Conservation (phyloP, 2,888 invertebrate genomes). For the Ommatoiulus sabulosus region DNA sequence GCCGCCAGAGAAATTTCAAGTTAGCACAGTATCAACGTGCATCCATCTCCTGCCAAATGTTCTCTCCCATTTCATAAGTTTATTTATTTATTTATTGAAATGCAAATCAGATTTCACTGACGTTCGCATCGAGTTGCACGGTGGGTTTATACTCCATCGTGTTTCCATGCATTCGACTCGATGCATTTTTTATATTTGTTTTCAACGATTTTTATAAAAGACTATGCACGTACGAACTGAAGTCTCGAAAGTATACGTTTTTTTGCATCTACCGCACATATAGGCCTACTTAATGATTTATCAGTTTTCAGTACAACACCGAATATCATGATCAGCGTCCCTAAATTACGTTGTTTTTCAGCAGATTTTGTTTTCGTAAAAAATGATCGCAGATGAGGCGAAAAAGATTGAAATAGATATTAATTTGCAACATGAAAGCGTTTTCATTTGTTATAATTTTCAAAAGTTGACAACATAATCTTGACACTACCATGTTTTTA, state of each 20-base stretch:
- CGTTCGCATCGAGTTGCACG: not conserved
- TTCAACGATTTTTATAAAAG: not conserved
- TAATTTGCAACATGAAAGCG: too few relatives aligned
- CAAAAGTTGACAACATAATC: too few relatives aligned
- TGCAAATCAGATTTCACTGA: conserved; percentile 21
- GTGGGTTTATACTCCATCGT: not conserved
- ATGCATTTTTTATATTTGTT: not conserved
- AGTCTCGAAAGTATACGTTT: not conserved
- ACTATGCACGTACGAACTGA: not conserved
- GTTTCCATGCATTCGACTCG: not conserved
- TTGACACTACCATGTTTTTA: too few relatives aligned
- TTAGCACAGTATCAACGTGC: not conserved
- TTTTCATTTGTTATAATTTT: too few relatives aligned
- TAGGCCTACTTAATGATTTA: not conserved
- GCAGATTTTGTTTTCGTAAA: too few relatives aligned
- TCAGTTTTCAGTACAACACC: not conserved
- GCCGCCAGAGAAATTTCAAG: not conserved
- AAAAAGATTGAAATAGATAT: too few relatives aligned
- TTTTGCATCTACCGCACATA: not conserved
- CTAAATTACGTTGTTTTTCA: too few relatives aligned
- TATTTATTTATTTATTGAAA: conserved; percentile 31
- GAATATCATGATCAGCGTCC: too few relatives aligned
- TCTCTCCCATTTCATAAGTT: not conserved
- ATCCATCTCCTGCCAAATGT: not conserved
- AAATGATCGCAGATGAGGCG: too few relatives aligned